Evolutionary conservation across 2,888 invertebrate genomes (phyloP), one percentile per base, ranked within the genome.

Genomic region (Himalopsyche tibetana): DNA sequence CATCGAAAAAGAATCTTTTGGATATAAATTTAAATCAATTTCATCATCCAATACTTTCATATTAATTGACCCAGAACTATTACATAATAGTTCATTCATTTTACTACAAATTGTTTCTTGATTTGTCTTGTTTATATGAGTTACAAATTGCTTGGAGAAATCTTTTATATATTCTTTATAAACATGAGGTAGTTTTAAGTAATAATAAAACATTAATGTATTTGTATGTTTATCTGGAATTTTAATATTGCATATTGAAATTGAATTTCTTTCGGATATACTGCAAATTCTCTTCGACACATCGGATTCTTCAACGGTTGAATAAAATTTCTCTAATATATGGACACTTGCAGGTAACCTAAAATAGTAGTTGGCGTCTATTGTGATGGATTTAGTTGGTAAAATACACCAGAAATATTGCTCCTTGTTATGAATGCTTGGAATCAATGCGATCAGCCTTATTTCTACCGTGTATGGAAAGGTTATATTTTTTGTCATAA

Each of bases 381-480:
- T 80, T 42, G 19, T 19, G n/a, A 80, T 12, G 11, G 80, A 19
- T 80, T 45, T 80, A 1, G 80, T 19, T 11, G 80, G 80, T 19
- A 80, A 45, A 45, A 80, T 80, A 80, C 80, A 80, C 80, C 80
- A 80, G 51, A 80, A 80, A 6, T 80, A 11, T n/a, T 80, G 80
- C 11, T 80, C 80, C 28, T 42, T 80, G 19, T 51, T 45, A 15
- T 80, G 80, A 4, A 51, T 45, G n/a, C 80, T 80, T n/a, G 80
- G 45, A 17, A 80, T 80, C 42, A 80, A 80, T 11, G 42, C 80
- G 40, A 80, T 80, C 11, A 80, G 80, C 28, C 45, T 80, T 80
- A 80, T 42, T 80, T 80, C 45, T 4, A 51, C 45, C 2, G 8
- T 42, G 3, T n/a, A 19, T 5, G 80, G 80, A 45, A 80, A 51